Evolutionary conservation across 2,797 vertebrate genomes (phyloP).

Genomic region (Furcifer pardalis): DNA sequence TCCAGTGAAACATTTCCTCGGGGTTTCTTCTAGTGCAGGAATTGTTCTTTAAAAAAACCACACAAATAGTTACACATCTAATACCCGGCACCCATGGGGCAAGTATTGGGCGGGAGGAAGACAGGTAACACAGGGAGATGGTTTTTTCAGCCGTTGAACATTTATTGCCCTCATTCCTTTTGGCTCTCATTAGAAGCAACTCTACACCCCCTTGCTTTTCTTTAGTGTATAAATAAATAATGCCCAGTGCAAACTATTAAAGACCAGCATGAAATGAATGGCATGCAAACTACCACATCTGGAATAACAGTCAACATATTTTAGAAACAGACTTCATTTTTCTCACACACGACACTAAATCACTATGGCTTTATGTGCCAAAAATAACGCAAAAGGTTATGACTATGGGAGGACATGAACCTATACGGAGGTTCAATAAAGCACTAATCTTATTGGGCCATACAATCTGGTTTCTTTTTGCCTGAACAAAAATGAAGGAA

Average conservation of each 20-base stretch:
- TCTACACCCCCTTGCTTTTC: constrained; percentile 43
- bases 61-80: constrained; percentile 14
- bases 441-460: constrained; percentile 62
- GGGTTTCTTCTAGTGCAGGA: constrained; percentile 52
- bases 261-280: constrained; percentile 64
- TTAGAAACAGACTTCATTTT: constrained; percentile 64
- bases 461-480: constrained; percentile 68
- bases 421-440: constrained; percentile 66
- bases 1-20: constrained; percentile 53
- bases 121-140: constrained; percentile 62
- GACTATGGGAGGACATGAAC: constrained; percentile 64
- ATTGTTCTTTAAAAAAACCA: constrained; percentile 31
- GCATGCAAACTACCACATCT: constrained; percentile 65
- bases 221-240: constrained; percentile 70
- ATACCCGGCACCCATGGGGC: constrained; percentile 62
- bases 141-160: constrained; percentile 54
- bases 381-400: constrained; percentile 65
- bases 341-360: constrained; percentile 68
- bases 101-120: too few relatives aligned
- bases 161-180: constrained; percentile 66
- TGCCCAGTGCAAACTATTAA: constrained; percentile 64
- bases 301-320: constrained; percentile 70
- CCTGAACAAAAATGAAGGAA: constrained; percentile 24
- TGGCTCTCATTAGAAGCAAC: constrained; percentile 65
- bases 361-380: constrained; percentile 59